A percentile compares a stretch with the other conserved stretches of the same genome.
These are phyloP conservation scores for Lasioglossum vierecki DNA, from an alignment of 2,888 invertebrate genomes.

Conservation along the genomic window DNA sequence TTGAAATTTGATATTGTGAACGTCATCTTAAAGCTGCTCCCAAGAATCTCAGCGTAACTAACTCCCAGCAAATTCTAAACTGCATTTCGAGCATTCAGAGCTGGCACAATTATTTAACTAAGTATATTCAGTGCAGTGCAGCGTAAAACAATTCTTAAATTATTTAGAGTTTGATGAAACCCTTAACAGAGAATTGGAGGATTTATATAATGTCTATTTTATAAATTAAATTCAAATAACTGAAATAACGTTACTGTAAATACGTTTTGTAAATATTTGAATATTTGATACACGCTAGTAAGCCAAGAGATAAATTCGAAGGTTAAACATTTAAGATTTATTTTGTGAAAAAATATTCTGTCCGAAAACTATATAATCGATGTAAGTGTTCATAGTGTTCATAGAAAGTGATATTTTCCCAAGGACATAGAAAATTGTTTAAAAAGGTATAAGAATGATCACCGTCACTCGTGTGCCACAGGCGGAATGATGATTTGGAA, in stretches of 20 bases:
- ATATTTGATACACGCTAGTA: no score
- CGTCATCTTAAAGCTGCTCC: neutral
- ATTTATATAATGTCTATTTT: neutral
- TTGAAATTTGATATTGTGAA: slow-evolving; percentile 58
- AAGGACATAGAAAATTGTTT: neutral
- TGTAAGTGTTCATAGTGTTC: no score
- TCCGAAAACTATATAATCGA: no score
- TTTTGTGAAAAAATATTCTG: no score
- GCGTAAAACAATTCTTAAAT: neutral
- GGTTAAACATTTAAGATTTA: no score
- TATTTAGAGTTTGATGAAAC: neutral
- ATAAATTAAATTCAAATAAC: neutral
- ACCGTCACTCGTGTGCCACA: neutral
- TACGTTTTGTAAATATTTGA: no score
- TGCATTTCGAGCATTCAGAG: neutral
- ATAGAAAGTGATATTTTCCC: no score
- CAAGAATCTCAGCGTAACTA: slow-evolving; percentile 10
- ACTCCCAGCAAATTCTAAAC: neutral
- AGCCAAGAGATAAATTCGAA: no score
- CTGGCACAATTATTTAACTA: neutral
- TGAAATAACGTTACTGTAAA: neutral
- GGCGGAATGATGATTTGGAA: neutral
- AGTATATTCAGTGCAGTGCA: neutral
- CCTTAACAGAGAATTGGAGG: neutral
- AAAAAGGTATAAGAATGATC: neutral